These are phyloP conservation scores for Meliscaeva auricollis DNA, from an alignment of 2,888 invertebrate genomes.

Conservation along the genomic window DNA sequence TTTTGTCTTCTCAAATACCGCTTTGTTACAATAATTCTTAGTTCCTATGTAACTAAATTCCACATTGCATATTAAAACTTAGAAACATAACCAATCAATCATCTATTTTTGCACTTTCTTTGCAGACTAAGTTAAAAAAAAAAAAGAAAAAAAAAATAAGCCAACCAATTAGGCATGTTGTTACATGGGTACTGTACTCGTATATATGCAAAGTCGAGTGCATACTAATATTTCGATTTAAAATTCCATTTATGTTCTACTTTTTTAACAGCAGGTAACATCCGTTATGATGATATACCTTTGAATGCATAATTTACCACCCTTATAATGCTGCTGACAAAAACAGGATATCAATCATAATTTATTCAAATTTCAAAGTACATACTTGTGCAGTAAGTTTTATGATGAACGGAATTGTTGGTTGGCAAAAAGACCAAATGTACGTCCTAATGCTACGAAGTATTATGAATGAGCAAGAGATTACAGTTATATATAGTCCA, in stretches of 20 bases:
- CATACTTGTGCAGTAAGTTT: background rate
- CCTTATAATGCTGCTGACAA: background rate
- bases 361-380: slow-evolving; percentile 30
- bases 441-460: too few species aligned
- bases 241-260: slow-evolving; percentile 18
- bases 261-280: slow-evolving; percentile 15
- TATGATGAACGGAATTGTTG: background rate
- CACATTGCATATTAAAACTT: background rate
- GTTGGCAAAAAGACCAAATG: too few species aligned
- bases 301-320: background rate
- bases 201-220: background rate
- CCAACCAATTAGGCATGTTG: slow-evolving; percentile 5
- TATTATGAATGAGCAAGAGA: too few species aligned
- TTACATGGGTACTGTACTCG: background rate
- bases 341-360: slow-evolving; percentile 5
- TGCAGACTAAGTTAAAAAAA: background rate
- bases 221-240: background rate
- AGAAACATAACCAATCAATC: background rate
- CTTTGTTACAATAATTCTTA: too few species aligned
- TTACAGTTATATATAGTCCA: too few species aligned
- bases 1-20: too few species aligned
- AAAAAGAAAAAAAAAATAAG: background rate
- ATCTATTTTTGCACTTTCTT: background rate
- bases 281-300: background rate
- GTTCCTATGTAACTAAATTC: too few species aligned